Conservation (phyloP, 2,113 vertebrate species). For the Chaetops frenatus region DNA sequence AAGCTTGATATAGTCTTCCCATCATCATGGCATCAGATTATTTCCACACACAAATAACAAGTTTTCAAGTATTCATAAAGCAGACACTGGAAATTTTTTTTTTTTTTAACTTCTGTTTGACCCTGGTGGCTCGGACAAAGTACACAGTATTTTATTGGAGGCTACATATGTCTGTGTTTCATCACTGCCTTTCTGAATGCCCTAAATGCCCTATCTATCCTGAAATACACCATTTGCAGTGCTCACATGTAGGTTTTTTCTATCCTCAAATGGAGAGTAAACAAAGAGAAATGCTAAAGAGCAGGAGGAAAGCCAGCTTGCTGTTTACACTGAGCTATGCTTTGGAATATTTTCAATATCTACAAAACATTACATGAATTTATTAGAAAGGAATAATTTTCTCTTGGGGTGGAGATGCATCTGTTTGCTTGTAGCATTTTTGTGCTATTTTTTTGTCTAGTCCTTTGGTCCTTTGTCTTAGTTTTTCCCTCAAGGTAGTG, state of each 20-base stretch:
- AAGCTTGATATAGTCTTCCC: neutral
- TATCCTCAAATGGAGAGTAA: slow-evolving; percentile 11
- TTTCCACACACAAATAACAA: neutral
- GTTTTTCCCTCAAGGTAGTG: neutral
- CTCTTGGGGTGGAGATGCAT: neutral
- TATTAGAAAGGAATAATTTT: neutral
- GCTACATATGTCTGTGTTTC: neutral
- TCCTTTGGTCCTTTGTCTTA: neutral
- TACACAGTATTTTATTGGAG: neutral
- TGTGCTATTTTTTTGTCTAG: neutral
- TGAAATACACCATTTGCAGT: neutral
- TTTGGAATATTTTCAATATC: slow-evolving; percentile 29
- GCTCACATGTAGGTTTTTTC: slow-evolving; percentile 16
- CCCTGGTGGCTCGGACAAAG: neutral
- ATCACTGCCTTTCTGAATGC: neutral
- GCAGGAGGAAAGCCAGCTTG: neutral
- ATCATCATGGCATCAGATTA: slow-evolving; percentile 25
- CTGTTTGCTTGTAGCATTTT: neutral
- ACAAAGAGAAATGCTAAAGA: slow-evolving; percentile 20
- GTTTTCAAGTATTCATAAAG: neutral
- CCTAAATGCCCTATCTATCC: neutral
- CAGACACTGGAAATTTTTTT: neutral
- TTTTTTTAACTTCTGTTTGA: neutral
- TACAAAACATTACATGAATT: neutral
- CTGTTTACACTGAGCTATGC: slow-evolving; percentile 2